Percentiles rank a stretch among this genome's conserved stretches.
These are phyloP conservation scores for Zaprionus africanus DNA, from an alignment of 1,140 invertebrate species.

Conservation along the genomic window DNA sequence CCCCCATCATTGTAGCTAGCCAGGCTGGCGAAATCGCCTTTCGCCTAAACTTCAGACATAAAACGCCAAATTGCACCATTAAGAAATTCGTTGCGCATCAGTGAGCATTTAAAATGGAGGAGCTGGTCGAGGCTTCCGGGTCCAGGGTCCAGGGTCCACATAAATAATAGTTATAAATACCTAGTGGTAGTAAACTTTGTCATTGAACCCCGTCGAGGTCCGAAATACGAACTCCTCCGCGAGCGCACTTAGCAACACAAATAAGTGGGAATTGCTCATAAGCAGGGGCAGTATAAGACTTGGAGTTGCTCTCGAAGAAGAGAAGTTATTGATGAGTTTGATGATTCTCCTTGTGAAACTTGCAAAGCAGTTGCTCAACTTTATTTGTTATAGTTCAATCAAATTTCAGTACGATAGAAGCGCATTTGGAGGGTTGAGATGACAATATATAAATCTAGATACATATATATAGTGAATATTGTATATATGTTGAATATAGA, in stretches of 20 bases:
- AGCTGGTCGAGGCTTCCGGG: slow-evolving; percentile 9
- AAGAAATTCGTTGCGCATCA: slow-evolving; percentile 84
- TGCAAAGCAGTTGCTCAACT: not conserved
- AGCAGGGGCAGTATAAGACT: not conserved
- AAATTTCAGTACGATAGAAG: not conserved
- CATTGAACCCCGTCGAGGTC: slow-evolving; percentile 67
- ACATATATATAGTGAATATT: no score
- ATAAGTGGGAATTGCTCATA: not conserved
- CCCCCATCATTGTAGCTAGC: not conserved
- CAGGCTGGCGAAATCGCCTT: slow-evolving; percentile 60
- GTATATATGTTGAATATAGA: no score
- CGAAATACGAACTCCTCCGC: slow-evolving; percentile 23
- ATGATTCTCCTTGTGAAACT: not conserved
- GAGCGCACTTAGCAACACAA: slow-evolving; percentile 66
- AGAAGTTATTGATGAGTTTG: not conserved
- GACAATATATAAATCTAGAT: no score
- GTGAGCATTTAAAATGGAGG: slow-evolving; percentile 80
- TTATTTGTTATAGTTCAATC: not conserved
- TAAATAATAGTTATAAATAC: slow-evolving; percentile 83
- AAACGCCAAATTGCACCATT: slow-evolving; percentile 84
- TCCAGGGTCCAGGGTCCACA: slow-evolving; percentile 42
- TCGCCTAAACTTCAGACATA: slow-evolving; percentile 81
- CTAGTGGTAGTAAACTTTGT: slow-evolving; percentile 82
- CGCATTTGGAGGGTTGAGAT: not conserved
- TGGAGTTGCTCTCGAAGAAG: not conserved